Evolutionary conservation across 2,113 vertebrate genomes (phyloP), one percentile per base, ranked within the genome.

Genomic region (Lipotes vexillifer): DNA sequence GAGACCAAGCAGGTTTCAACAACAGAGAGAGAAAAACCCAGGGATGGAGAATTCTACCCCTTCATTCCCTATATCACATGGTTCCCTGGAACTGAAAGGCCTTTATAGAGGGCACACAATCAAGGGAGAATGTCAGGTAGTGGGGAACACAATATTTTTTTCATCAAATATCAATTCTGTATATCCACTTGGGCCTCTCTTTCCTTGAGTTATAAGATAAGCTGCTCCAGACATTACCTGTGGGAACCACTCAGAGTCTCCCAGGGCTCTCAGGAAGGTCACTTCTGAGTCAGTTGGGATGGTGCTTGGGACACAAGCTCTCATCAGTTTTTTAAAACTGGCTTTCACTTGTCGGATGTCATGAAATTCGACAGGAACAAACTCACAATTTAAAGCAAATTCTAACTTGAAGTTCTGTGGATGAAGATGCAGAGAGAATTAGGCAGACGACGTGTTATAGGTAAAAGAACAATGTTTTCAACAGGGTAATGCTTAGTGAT

Each of bases 331-430:
- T 98, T 99, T 99, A 98, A 99, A 99, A 90, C 99, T 99, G 36
- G 99, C 98, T 98, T 99, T 99, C 90, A 99, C 99, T 99, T 99
- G 99, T 94, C 99, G 99, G 4, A 99, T 99, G 97, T 99, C 99
- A 65, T 99, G 98, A 98, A 99, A 99, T 97, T 99, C 99, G 97
- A 99, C 99, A n/a, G 99, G 99, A 97, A 99, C 99, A 98, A 99
- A 99, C 97, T 99, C 99, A 98, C 99, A 99, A 98, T 99, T 99
- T 98, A 99, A 98, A 96, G 99, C 98, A 92, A 99, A 99, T 98
- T 99, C 99, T 97, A 99, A 98, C 98, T 99, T 99, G 97, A 99
- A 99, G 85, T 99, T 99, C 99, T 99, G 98, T 33, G 93, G 74
- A 98, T 61, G 80, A 98, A 98, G 80, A 97, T 90, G 71, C 95